Evolutionary conservation across 2,888 invertebrate species (phyloP), one percentile per base, ranked within the genome.

Genomic region (Habrosyne pyritoides): DNA sequence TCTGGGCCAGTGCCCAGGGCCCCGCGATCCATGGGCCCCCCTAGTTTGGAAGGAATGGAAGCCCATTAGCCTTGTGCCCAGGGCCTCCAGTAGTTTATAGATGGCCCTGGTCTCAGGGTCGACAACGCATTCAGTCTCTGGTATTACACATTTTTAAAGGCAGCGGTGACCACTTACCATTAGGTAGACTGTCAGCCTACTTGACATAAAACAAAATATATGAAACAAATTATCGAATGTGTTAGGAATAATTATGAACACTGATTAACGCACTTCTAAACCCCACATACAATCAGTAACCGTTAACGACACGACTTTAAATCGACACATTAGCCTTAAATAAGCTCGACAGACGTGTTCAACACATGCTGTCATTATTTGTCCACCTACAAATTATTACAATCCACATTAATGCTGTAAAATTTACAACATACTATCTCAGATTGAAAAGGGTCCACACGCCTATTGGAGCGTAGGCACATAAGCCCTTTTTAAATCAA

Each of bases 331-430:
- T 36, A 56, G 61, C 62, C 61, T 71, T 70, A 74, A 76, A 73
- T 73, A 71, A 71, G 64, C 70, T 69, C 63, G 67, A 67, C 56
- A 60, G 62, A 69, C 70, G 68, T 67, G 56, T 42, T 36, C 64
- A 69, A 75, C 72, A 71, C 70, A 42, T 42, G 75, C 59, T 75
- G 75, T 60, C 69, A 64, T 59, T 62, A 74, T 67, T 73, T 75
- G 71, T 73, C 66, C 69, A 66, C 72, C 72, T 65, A 73, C 75
- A 68, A 70, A 69, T 75, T 71, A 68, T 70, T 63, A 69, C 71
- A 73, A 75, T 68, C 61, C 60, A 62, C 56, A 60, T 61, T 56
- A 36, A 62, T 54, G 52, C 59, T 72, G 61, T 72, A 66, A 61
- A 70, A 53, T 67, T 63, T 53, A 56, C 56, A 54, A 50, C 22